Conservation (phyloP, 2,113 vertebrate species). For the Tupaia chinensis region DNA sequence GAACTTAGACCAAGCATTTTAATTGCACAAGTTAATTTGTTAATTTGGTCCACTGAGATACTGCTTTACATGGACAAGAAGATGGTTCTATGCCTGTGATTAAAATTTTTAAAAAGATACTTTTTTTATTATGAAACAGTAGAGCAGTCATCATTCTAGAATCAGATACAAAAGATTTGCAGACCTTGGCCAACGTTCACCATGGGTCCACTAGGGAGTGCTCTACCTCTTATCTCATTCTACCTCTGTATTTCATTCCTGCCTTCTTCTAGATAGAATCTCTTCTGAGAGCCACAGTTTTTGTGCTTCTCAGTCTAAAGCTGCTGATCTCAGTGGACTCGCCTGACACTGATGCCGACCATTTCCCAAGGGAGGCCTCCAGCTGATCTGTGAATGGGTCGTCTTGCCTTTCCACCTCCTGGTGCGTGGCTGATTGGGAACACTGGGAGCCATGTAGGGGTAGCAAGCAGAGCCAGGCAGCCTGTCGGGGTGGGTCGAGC, state of each 20-base stretch:
- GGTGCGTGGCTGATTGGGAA: neutral
- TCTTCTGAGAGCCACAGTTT: neutral
- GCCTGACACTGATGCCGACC: neutral
- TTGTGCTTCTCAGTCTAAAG: neutral
- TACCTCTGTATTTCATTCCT: neutral
- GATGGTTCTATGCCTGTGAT: slow-evolving; percentile 10
- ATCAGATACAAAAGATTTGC: neutral
- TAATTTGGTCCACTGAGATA: slow-evolving; percentile 58
- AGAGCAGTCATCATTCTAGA: neutral
- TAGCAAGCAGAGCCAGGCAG: neutral
- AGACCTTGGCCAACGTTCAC: neutral
- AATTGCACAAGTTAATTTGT: slow-evolving; percentile 46
- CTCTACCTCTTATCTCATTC: neutral
- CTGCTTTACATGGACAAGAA: neutral
- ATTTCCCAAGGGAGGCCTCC: neutral
- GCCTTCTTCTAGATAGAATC: slow-evolving; percentile 36
- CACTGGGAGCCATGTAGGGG: neutral
- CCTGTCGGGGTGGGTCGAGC: neutral
- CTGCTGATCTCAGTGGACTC: neutral
- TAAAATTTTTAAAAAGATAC: neutral
- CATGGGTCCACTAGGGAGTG: neutral
- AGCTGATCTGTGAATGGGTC: neutral
- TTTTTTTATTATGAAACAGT: neutral
- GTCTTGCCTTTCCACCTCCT: no score
- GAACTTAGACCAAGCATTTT: slow-evolving; percentile 54